phyloP scores from a whole-genome alignment of 2,888 invertebrate genomes.

The Cremastobaeus sp. region DNA sequence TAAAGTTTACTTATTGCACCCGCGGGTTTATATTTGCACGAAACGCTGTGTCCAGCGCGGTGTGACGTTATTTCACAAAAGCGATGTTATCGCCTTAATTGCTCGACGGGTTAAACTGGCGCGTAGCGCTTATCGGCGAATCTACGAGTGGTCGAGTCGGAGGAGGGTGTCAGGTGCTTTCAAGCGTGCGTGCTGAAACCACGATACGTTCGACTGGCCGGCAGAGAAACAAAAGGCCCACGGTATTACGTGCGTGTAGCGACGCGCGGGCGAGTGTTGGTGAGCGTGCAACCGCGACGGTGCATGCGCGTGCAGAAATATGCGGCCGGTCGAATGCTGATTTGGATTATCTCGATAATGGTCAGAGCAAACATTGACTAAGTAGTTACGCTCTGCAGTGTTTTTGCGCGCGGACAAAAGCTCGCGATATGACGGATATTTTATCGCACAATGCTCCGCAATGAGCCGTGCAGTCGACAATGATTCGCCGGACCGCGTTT shows the following conservation, averaged over 20 bases:
- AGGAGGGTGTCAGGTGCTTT: conserved; percentile 57
- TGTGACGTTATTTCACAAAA: conserved; percentile 73
- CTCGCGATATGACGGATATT: conserved; percentile 31
- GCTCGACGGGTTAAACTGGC: conserved; percentile 75
- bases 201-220: conserved; percentile 44
- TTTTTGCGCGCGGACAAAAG: conserved; percentile 37
- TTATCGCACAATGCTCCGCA: conserved; percentile 25
- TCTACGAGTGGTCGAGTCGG: conserved; percentile 67
- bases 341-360: conserved; percentile 51
- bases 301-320: conserved; percentile 27
- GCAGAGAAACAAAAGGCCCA: conserved; percentile 57
- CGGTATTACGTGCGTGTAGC: conserved; percentile 1
- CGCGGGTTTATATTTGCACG: conserved; percentile 34
- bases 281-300: conserved; percentile 15
- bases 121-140: conserved; percentile 71
- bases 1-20: conserved; percentile 18
- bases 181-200: conserved; percentile 57
- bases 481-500: background rate
- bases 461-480: background rate
- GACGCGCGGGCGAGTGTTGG: conserved; percentile 7
- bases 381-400: conserved; percentile 26
- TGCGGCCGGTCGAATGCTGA: conserved; percentile 22
- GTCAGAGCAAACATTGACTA: conserved; percentile 43
- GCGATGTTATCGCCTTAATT: conserved; percentile 76
- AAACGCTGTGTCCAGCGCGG: conserved; percentile 44